Evolutionary conservation across 2,113 vertebrate genomes (phyloP), one percentile per base, ranked within the genome.

Genomic region (Dipodomys merriami): DNA sequence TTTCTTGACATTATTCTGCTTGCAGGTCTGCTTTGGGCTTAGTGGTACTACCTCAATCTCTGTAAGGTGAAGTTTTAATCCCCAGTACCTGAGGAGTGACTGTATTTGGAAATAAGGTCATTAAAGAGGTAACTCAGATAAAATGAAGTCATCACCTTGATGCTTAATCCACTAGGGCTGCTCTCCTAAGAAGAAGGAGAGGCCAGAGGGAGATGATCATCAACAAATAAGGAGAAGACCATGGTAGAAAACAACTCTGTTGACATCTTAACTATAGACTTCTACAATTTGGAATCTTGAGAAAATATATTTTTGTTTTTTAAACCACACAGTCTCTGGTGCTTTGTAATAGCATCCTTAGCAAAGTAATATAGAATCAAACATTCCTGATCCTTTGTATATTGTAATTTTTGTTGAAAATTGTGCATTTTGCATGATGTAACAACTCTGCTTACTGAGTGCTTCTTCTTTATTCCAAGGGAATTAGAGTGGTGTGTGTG

Each of bases 371-470:
- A 44, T 3, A 46, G 23, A 11, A 33, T 15, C 12, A 65, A 20
- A 49, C 9, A 64, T 76, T 64, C 62, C 29, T 67, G 11, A 33
- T 72, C 91, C 65, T 84, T n/a, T 67, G 57, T 9, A n/a, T 33
- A 25, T 83, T 82, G 2, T 60, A 5, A 79, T 30, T 83, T 91
- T 95, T 67, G 39, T 25, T 77, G 68, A 83, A 93, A 82, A 35
- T 4, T 62, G 29, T 22, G 19, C n/a, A 68, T 84, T 81, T 72
- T 88, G 4, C 46, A 35, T 35, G 82, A 64, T 44, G 2, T 5
- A 93, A 35, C 13, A 88, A 62, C 8, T 69, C 64, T 23, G n/a
- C 5, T 76, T 69, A 22, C 6, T 67, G n/a, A 30, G 25, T 79
- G 30, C 10, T 16, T 2, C 4, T 13, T 30, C 23, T 49, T 20